Evolutionary conservation across 2,888 invertebrate species (phyloP).

Genomic region (Galerucella pusilla): DNA sequence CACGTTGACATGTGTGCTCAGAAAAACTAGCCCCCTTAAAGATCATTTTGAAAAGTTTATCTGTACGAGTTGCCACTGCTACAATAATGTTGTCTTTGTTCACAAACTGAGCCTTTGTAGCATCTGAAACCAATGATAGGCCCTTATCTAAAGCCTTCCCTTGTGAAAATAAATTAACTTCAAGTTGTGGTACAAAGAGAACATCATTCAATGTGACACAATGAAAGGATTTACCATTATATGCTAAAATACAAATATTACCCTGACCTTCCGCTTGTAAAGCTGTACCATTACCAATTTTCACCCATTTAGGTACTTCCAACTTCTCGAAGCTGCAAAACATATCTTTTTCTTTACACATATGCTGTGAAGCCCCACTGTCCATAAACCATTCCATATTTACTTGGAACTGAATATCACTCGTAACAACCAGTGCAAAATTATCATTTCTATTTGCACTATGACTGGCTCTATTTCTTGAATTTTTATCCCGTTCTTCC

Average conservation of each 20-base stretch:
- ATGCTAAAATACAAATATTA: slow-evolving; percentile 9
- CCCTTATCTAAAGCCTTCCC: too few relatives aligned
- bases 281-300: slow-evolving; percentile 33
- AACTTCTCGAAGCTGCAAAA: neutral
- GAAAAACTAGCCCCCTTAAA: neutral
- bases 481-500: too few relatives aligned
- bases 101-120: too few relatives aligned
- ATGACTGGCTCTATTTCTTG: too few relatives aligned
- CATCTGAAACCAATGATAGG: neutral
- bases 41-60: too few relatives aligned
- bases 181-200: slow-evolving; percentile 30
- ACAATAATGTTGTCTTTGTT: too few relatives aligned
- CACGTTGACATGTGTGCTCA: neutral
- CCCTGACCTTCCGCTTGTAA: slow-evolving; percentile 30
- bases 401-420: neutral
- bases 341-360: neutral
- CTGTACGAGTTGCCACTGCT: too few relatives aligned
- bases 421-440: neutral
- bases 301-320: slow-evolving; percentile 22
- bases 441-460: too few relatives aligned
- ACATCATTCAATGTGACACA: slow-evolving; percentile 46
- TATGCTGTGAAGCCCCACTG: neutral
- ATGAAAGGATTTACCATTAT: slow-evolving; percentile 34
- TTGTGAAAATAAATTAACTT: too few relatives aligned
- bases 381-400: neutral